Conservation (phyloP, 2,888 invertebrate species). For the Siphlonurus alternatus region DNA sequence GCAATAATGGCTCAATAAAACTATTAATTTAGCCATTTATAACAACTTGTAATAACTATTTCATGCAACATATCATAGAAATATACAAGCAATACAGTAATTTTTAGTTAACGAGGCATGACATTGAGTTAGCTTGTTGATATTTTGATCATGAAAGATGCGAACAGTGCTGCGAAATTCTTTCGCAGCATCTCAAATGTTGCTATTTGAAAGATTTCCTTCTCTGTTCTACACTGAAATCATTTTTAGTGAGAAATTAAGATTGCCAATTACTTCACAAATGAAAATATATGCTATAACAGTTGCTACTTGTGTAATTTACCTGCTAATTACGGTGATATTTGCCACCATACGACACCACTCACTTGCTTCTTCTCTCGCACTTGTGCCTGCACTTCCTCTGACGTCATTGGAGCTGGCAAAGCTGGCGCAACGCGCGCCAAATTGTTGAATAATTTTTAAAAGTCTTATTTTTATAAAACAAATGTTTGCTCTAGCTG, state of each 20-base stretch:
- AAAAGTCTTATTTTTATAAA: too few species aligned
- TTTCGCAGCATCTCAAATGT: not conserved
- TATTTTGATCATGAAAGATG: not conserved
- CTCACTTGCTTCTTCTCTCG: not conserved
- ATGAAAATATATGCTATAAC: not conserved
- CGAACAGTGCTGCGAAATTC: not conserved
- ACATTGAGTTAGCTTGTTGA: not conserved
- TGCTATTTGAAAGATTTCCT: not conserved
- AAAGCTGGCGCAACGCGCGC: not conserved
- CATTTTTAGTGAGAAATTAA: not conserved
- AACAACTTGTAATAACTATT: too few species aligned
- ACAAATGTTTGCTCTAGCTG: too few species aligned
- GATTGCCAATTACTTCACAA: not conserved
- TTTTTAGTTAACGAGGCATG: not conserved
- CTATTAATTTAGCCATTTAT: too few species aligned
- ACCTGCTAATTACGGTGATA: not conserved
- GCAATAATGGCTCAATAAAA: too few species aligned
- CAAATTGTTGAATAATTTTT: not conserved
- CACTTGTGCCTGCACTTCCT: not conserved
- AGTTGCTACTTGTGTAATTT: not conserved
- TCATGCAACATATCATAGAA: not conserved
- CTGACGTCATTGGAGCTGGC: slow-evolving; percentile 4
- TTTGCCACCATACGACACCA: not conserved
- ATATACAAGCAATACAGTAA: not conserved
- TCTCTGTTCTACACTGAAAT: too few species aligned